Evolutionary conservation across 2,113 vertebrate species (phyloP), one percentile per base, ranked within the genome.

Genomic region (Penelope pileata): DNA sequence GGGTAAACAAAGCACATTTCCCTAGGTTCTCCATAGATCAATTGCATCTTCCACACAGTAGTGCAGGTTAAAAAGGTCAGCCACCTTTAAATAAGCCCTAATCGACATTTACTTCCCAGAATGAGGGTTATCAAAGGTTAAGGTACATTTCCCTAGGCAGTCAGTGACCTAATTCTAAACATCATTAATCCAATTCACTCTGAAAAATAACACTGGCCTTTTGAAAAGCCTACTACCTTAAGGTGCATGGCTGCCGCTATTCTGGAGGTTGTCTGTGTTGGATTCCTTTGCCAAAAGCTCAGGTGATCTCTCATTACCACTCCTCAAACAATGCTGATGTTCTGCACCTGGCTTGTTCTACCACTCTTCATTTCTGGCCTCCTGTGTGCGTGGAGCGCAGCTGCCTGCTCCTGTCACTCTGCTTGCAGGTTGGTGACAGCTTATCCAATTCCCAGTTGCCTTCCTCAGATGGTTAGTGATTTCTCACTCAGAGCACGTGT

Each of bases 21-120:
- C 53, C 43, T 72, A 53, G 21, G 15, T 85, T 83, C 62, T 63
- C 51, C 8, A 1, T 22, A 67, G n/a, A 72, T 77, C 38, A 47
- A 68, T 50, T 86, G 19, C 48, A 50, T 40, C 53, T 86, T n/a
- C 68, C 34, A 42, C 38, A 45, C 5, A 59, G 53, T 30, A 54
- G 34, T 10, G 43, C 13, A 54, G 59, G 45, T 87, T 77, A 51
- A n/a, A 93, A 89, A 83, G 82, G 59, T 63, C 73, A 84, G 32
- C 14, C 53, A 69, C 69, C 63, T 73, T 75, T 86, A 72, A 95
- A 92, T 64, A 82, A 78, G 10, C 47, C 42, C 27, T 86, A 90
- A 94, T 77, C 84, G 74, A 92, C 84, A 72, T 83, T 78, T 77
- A 64, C 15, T 79, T 91, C 24, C 67, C 56, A 45, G 70, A 94